A percentile compares a stretch with the other conserved stretches of the same genome.
phyloP scores from a whole-genome alignment of 2,113 vertebrate species.

The Petaurus breviceps region DNA sequence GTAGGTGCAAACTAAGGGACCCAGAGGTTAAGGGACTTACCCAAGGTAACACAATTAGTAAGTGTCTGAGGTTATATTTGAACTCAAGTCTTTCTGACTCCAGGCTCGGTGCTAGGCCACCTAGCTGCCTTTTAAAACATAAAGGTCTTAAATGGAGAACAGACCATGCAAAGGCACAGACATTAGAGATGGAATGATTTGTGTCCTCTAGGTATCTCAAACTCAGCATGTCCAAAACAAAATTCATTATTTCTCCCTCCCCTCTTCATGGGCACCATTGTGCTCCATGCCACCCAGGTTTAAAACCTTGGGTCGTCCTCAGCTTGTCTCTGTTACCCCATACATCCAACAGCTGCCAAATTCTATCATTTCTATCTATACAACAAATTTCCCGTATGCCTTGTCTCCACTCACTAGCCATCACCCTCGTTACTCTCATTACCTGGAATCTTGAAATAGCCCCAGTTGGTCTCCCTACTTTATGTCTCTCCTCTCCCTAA shows the following conservation, averaged over 20 bases:
- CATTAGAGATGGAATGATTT: too few species aligned
- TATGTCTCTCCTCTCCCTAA: not conserved
- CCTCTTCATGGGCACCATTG: not conserved
- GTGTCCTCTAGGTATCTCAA: too few species aligned
- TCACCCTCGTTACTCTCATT: not conserved
- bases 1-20: too few species aligned
- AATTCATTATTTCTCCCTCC: not conserved
- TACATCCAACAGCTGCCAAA: not conserved
- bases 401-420: not conserved
- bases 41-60: too few species aligned
- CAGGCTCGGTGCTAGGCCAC: too few species aligned
- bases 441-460: not conserved
- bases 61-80: too few species aligned
- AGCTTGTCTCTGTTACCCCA: not conserved
- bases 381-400: not conserved
- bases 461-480: not conserved
- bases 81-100: too few species aligned
- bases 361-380: not conserved
- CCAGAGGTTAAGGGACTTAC: too few species aligned
- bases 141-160: too few species aligned
- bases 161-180: too few species aligned
- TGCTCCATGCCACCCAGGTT: not conserved
- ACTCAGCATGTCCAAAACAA: too few species aligned
- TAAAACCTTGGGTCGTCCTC: not conserved
- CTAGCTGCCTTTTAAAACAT: too few species aligned